Evolutionary conservation across 2,888 invertebrate genomes (phyloP).

Genomic region (Sipha maydis): DNA sequence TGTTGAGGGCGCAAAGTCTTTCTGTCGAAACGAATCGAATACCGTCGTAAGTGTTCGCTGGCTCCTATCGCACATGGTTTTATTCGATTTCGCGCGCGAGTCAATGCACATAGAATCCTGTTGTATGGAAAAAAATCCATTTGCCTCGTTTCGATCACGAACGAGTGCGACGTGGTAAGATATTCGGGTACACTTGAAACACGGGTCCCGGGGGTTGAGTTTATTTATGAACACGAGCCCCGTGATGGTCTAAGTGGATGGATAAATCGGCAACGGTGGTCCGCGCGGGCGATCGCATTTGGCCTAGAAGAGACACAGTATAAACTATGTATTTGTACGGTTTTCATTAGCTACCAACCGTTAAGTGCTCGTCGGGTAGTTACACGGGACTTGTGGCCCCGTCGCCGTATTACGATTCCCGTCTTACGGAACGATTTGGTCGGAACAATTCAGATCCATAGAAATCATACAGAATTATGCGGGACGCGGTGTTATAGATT

Average conservation of each 20-base stretch:
- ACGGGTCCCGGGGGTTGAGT: neutral
- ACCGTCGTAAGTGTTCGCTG: too few relatives aligned
- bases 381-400: constrained; percentile 8
- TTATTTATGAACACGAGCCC: neutral
- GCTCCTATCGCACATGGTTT: too few relatives aligned
- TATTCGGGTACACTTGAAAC: neutral
- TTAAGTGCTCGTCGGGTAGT: constrained; percentile 55
- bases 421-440: neutral
- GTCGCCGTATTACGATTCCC: constrained; percentile 23
- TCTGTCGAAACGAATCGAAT: too few relatives aligned
- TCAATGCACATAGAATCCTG: too few relatives aligned
- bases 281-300: too few relatives aligned
- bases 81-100: too few relatives aligned
- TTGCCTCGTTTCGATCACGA: neutral
- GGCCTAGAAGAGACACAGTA: too few relatives aligned
- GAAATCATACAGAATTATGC: too few relatives aligned
- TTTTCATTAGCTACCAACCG: constrained; percentile 42
- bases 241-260: neutral
- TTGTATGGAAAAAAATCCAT: neutral
- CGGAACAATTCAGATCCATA: too few relatives aligned
- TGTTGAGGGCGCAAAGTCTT: too few relatives aligned
- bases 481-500: too few relatives aligned
- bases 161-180: neutral
- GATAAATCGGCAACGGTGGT: too few relatives aligned
- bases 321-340: neutral